phyloP scores from a whole-genome alignment of 2,113 vertebrate genomes.

The Rhombomys opimus region DNA sequence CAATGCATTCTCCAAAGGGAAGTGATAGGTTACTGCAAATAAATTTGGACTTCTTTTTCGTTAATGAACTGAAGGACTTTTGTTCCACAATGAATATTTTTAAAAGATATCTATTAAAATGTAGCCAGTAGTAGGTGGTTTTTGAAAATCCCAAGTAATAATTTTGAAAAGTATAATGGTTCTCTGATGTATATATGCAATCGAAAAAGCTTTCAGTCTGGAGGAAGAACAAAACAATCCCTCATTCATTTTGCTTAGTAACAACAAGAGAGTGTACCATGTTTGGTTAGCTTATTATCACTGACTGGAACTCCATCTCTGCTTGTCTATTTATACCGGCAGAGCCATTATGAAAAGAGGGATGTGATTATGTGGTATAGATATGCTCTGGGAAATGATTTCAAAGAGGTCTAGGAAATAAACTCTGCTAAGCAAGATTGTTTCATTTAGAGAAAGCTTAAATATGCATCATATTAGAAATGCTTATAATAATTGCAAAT shows the following conservation, averaged over 20 bases:
- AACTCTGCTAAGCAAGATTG: background rate
- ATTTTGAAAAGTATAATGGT: slow-evolving; percentile 81
- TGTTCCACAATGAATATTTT: slow-evolving; percentile 74
- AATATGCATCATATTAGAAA: background rate
- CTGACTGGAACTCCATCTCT: slow-evolving; percentile 57
- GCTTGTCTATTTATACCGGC: slow-evolving; percentile 63
- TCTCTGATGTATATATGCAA: slow-evolving; percentile 77
- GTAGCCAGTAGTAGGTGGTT: slow-evolving; percentile 69
- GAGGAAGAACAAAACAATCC: slow-evolving; percentile 79
- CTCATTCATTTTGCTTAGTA: slow-evolving; percentile 77
- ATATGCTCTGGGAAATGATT: slow-evolving; percentile 47
- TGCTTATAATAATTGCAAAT: background rate
- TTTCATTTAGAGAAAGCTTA: slow-evolving; percentile 28
- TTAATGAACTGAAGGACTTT: too few relatives aligned
- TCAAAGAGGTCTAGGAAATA: slow-evolving; percentile 47
- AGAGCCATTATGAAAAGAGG: slow-evolving; percentile 39
- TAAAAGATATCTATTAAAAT: slow-evolving; percentile 74
- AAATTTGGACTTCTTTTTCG: slow-evolving; percentile 69
- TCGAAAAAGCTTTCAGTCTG: slow-evolving; percentile 79
- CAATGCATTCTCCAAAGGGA: slow-evolving; percentile 66
- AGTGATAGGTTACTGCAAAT: slow-evolving; percentile 77
- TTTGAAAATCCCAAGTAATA: slow-evolving; percentile 72
- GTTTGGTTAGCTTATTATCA: slow-evolving; percentile 44
- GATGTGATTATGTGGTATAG: background rate
- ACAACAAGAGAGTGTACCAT: slow-evolving; percentile 69